Evolutionary conservation across 2,888 invertebrate species (phyloP), one percentile per base, ranked within the genome.

Genomic region (Priocnemis perturbator): DNA sequence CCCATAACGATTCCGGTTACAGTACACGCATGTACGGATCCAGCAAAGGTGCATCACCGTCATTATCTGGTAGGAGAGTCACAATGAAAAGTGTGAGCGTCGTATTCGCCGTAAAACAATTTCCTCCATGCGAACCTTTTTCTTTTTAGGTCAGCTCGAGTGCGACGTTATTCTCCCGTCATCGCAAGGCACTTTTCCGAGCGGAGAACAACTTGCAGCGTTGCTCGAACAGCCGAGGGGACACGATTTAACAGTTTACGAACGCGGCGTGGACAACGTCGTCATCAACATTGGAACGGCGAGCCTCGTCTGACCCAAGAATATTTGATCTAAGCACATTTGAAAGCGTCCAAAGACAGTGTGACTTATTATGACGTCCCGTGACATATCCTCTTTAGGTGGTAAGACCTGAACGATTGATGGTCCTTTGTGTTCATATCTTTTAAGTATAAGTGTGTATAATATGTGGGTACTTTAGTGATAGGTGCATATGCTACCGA

Each of bases 1-100:
- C 93, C 0, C 95, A 94, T 85, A 95, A 95, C 77, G 96, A 96
- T 89, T 96, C 96, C 0, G 96, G 96, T 0, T 96, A 96, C 87
- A 95, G 95, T 81, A 95, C 95, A 48, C 94, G 95, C 84, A 94
- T 95, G 78, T 95, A 95, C 76, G 94, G 94, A 0, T 94, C 94
- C 76, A 94, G 94, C 7, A 93, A 94, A 83, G 94, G 95, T 0
- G 94, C 95, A 30, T 94, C 94, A n/a, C 94, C 95, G 1, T 94
- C 94, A 85, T 90, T 94, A 58, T 94, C 94, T 45, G 87, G 87
- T 86, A 77, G 37, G 37, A 11, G 14, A 11, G 37, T 37, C 37
- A 37, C 37, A 26, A 26, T 47, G 19, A 5, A 50, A 47, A n/a
- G 15, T 47, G 48, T 50, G 37, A 37, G 37, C 37, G 37, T 37